Evolutionary conservation across 2,797 vertebrate genomes (phyloP).

Genomic region (Okamejei kenojei): DNA sequence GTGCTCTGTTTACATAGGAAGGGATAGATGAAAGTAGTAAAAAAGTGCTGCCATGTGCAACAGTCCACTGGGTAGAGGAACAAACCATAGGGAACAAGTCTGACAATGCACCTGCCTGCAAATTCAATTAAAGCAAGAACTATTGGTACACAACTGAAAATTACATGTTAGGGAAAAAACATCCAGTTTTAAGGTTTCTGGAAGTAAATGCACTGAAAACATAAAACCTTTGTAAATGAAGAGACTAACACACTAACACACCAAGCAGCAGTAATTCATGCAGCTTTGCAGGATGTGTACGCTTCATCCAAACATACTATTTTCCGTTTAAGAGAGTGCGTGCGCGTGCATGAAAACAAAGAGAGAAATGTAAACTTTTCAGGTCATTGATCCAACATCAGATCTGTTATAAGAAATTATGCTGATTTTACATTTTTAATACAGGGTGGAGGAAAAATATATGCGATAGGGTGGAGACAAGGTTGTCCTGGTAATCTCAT

Average conservation of each 20-base stretch:
- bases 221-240: background rate
- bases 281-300: background rate
- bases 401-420: too few relatives aligned
- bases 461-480: too few relatives aligned
- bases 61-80: too few relatives aligned
- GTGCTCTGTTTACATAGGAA: background rate
- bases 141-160: background rate
- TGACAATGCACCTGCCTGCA: background rate
- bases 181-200: background rate
- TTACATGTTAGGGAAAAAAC: background rate
- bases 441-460: too few relatives aligned
- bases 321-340: too few relatives aligned
- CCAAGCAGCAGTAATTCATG: background rate
- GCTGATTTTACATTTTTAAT: too few relatives aligned
- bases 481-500: too few relatives aligned
- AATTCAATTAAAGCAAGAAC: background rate
- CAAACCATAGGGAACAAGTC: too few relatives aligned
- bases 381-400: too few relatives aligned
- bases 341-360: too few relatives aligned
- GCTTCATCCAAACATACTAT: too few relatives aligned
- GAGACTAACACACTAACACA: background rate
- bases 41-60: background rate
- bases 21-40: background rate
- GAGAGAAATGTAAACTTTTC: too few relatives aligned
- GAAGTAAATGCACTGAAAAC: background rate